Percentiles rank a stretch among this genome's conserved stretches.
Evolutionary conservation across 2,888 invertebrate genomes (phyloP).

Genomic region (Dryomyza anilis): DNA sequence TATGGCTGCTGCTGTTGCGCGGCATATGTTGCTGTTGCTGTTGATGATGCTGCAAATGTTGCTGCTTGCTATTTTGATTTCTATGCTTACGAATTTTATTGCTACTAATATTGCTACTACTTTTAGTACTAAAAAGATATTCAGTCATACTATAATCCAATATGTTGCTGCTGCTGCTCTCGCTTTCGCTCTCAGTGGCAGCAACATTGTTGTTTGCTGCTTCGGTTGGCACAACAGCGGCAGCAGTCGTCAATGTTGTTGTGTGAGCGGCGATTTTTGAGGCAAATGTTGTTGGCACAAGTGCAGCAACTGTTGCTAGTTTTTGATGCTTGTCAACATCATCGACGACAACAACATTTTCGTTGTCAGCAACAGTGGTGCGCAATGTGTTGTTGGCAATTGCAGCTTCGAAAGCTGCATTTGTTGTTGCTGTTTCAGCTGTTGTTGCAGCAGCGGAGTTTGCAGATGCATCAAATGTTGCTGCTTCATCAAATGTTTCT

Average conservation of each 20-base stretch:
- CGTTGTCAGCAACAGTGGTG: too few relatives aligned
- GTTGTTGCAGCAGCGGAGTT: too few relatives aligned
- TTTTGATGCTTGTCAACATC: too few relatives aligned
- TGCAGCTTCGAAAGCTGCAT: too few relatives aligned
- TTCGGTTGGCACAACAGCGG: too few relatives aligned
- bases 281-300: background rate
- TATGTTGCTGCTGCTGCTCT: conserved; percentile 28
- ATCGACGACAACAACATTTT: too few relatives aligned
- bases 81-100: conserved; percentile 16
- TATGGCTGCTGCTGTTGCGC: conserved; percentile 27
- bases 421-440: too few relatives aligned
- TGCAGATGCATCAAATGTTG: too few relatives aligned
- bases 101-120: conserved; percentile 34
- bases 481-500: too few relatives aligned
- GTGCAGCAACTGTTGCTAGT: too few relatives aligned
- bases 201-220: conserved; percentile 6
- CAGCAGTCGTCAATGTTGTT: too few relatives aligned
- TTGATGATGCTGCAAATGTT: conserved; percentile 37
- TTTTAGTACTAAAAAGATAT: conserved; percentile 42
- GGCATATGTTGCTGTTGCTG: conserved; percentile 38
- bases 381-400: too few relatives aligned
- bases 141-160: conserved; percentile 42
- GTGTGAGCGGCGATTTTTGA: conserved; percentile 26
- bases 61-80: conserved; percentile 35
- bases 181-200: conserved; percentile 24